phyloP scores from a whole-genome alignment of 2,113 vertebrate genomes.

The Dinomys branickii region DNA sequence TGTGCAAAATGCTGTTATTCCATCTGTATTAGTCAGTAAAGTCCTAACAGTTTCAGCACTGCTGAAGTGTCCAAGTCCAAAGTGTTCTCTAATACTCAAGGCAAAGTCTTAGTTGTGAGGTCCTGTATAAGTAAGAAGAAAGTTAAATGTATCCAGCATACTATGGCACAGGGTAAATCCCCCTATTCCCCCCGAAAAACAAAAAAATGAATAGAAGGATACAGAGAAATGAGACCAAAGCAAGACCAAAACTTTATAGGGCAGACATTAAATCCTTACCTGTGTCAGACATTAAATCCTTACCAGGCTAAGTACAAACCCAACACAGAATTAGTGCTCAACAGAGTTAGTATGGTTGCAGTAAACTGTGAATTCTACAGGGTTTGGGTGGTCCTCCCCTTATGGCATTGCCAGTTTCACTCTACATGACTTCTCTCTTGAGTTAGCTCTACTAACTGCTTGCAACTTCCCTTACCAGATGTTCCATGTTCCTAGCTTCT shows the following conservation, averaged over 20 bases:
- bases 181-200: background rate
- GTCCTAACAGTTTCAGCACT: background rate
- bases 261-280: background rate
- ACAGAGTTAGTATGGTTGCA: background rate
- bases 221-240: background rate
- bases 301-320: background rate
- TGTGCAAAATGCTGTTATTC: background rate
- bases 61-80: background rate
- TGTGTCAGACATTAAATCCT: background rate
- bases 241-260: background rate
- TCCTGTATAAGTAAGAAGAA: background rate
- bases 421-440: background rate
- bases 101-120: background rate
- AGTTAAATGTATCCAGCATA: background rate
- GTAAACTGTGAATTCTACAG: background rate
- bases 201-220: background rate
- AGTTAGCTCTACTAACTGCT: background rate
- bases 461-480: background rate
- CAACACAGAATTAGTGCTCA: background rate
- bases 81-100: background rate
- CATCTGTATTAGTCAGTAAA: background rate
- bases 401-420: background rate
- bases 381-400: background rate
- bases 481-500: background rate
- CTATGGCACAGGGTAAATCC: background rate